Conservation (phyloP, 2,113 vertebrate species). For the Strigops habroptila region DNA sequence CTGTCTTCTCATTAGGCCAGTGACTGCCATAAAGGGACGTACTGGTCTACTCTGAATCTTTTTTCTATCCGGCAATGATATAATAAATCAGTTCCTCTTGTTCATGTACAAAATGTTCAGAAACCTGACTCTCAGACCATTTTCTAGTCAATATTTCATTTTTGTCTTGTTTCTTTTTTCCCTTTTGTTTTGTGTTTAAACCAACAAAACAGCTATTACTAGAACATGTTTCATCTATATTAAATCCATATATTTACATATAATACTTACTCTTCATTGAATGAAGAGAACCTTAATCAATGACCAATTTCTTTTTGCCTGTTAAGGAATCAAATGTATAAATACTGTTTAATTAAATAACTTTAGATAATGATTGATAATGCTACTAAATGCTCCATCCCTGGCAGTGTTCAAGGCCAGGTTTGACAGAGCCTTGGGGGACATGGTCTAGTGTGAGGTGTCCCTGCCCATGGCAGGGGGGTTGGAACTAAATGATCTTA, state of each 20-base stretch:
- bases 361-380: background rate
- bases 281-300: background rate
- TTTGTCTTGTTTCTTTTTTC: background rate
- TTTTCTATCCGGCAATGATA: background rate
- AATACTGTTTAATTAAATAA: background rate
- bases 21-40: no score
- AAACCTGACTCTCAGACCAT: background rate
- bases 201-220: background rate
- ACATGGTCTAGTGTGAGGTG: background rate
- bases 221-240: accelerated
- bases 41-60: background rate
- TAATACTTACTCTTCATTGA: background rate
- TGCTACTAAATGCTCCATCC: background rate
- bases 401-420: background rate
- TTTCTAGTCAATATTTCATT: background rate
- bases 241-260: background rate
- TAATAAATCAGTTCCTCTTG: background rate
- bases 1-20: background rate
- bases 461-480: background rate
- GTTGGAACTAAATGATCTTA: background rate
- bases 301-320: background rate
- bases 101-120: background rate
- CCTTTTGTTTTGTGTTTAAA: background rate
- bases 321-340: background rate
- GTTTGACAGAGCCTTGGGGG: background rate